These are phyloP conservation scores for Anhinga anhinga DNA, from an alignment of 2,113 vertebrate genomes.

Conservation along the genomic window DNA sequence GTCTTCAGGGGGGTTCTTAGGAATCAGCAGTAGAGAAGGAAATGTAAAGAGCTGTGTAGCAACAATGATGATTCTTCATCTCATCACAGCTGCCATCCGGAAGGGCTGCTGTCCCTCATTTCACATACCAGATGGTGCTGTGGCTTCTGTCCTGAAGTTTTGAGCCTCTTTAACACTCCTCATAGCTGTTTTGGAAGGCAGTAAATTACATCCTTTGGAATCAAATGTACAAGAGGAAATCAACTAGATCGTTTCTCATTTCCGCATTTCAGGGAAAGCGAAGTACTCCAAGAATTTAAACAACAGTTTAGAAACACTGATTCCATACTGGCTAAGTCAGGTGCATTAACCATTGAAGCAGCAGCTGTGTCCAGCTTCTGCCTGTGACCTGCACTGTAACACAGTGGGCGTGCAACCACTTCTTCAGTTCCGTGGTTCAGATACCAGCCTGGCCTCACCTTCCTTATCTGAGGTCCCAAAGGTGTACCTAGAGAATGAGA, in stretches of 20 bases:
- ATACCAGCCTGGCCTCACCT: neutral
- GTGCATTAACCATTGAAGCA: neutral
- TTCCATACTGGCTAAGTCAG: neutral
- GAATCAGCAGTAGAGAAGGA: neutral
- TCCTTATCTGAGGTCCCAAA: neutral
- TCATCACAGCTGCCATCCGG: neutral
- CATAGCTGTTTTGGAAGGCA: neutral
- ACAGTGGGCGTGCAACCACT: neutral
- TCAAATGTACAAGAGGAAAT: slow-evolving; percentile 12
- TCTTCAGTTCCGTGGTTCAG: neutral
- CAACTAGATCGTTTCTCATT: neutral
- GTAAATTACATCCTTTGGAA: slow-evolving; percentile 2
- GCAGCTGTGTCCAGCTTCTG: neutral
- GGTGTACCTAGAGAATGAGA: neutral
- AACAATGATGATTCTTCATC: neutral
- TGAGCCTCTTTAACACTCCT: neutral
- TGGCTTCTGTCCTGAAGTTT: neutral
- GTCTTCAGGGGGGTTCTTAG: neutral
- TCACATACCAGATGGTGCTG: slow-evolving; percentile 1
- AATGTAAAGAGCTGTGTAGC: neutral
- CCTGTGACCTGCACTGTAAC: neutral
- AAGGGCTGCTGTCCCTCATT: neutral
- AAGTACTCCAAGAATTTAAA: neutral
- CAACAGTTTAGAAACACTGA: neutral
- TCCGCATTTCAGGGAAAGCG: neutral